phyloP scores from a whole-genome alignment of 2,888 invertebrate species.

The Lasioglossum leucozonium region DNA sequence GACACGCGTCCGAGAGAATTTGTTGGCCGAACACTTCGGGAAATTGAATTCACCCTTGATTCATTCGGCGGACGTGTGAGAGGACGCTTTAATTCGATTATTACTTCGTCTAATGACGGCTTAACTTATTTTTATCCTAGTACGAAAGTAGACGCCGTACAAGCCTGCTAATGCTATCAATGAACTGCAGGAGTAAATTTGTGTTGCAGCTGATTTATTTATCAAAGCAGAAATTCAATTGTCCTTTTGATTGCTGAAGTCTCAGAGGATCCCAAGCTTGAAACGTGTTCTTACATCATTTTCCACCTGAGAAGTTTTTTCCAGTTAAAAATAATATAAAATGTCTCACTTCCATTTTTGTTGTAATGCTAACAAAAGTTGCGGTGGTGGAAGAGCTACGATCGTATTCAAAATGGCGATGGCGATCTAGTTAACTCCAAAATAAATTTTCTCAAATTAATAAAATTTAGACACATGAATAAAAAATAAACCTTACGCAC shows the following conservation, averaged over 20 bases:
- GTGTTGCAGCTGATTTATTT: not conserved
- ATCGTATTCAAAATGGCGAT: not conserved
- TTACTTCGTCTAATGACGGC: not conserved
- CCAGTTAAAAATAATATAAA: not conserved
- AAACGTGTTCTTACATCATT: too few relatives aligned
- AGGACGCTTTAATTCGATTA: not conserved
- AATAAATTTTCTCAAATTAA: not conserved
- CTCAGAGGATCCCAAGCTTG: too few relatives aligned
- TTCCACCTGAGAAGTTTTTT: not conserved
- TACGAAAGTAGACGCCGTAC: too few relatives aligned
- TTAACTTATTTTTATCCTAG: not conserved
- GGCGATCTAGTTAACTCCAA: not conserved
- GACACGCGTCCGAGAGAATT: not conserved
- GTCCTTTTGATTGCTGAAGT: too few relatives aligned
- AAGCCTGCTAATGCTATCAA: too few relatives aligned
- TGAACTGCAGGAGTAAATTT: too few relatives aligned
- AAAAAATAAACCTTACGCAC: not conserved
- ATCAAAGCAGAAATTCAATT: not conserved
- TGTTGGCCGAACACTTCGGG: not conserved
- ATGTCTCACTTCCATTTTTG: not conserved
- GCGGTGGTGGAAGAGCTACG: not conserved
- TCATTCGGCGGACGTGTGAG: not conserved
- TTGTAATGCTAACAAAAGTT: too few relatives aligned
- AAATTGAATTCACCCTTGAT: not conserved
- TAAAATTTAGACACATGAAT: not conserved